Conservation (phyloP, 2,797 vertebrate genomes). For the Amblyopsis hoosieri region DNA sequence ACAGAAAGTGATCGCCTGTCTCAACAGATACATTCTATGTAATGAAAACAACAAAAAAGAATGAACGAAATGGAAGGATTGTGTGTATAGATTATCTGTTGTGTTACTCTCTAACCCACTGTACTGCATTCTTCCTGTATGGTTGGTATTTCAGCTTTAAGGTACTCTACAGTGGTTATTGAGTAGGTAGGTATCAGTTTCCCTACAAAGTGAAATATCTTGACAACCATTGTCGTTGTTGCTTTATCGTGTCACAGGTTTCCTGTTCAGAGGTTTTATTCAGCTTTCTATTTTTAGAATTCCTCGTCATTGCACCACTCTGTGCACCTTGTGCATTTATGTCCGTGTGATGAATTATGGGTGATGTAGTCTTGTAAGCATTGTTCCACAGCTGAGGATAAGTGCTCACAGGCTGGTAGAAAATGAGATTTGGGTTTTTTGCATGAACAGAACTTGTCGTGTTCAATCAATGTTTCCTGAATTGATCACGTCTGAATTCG, state of each 20-base stretch:
- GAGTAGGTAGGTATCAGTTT: slow-evolving; percentile 30
- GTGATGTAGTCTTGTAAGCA: slow-evolving; percentile 73
- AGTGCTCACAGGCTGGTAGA: slow-evolving; percentile 57
- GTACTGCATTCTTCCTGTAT: background rate
- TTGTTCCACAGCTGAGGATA: slow-evolving; percentile 63
- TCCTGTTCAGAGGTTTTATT: slow-evolving; percentile 57
- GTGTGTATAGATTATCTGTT: slow-evolving; percentile 6
- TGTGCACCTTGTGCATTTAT: slow-evolving; percentile 67
- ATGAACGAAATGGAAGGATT: too few species aligned
- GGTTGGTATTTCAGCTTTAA: background rate
- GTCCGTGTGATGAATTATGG: slow-evolving; percentile 73
- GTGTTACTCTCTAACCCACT: background rate
- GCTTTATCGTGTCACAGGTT: slow-evolving; percentile 65
- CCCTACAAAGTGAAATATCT: slow-evolving; percentile 49
- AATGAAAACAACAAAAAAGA: background rate
- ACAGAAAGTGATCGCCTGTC: too few species aligned
- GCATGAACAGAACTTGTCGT: slow-evolving; percentile 50
- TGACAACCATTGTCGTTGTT: slow-evolving; percentile 45
- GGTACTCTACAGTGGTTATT: background rate
- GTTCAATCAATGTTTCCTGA: slow-evolving; percentile 58
- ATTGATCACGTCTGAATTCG: slow-evolving; percentile 52
- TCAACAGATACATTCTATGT: too few species aligned
- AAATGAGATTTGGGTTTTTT: slow-evolving; percentile 50
- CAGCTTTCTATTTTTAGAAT: slow-evolving; percentile 68
- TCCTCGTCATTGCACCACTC: slow-evolving; percentile 68